Conservation (phyloP, 2,797 vertebrate species). For the Mormyrops attenuatus region DNA sequence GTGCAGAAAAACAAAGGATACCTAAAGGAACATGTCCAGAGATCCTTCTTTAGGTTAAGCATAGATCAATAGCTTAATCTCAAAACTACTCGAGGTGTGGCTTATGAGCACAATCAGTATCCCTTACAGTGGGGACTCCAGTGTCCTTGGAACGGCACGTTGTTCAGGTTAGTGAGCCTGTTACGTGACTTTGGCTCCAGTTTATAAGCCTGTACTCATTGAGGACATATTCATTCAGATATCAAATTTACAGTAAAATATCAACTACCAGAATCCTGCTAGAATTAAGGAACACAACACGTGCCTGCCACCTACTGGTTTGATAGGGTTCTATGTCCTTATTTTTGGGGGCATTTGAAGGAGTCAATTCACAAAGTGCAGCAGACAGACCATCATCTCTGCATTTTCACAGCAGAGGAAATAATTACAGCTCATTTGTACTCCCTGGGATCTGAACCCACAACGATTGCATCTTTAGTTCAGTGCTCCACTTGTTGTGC, state of each 20-base stretch:
- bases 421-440: not conserved
- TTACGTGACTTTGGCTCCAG: not conserved
- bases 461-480: not conserved
- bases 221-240: not conserved
- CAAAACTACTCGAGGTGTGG: not conserved
- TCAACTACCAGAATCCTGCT: not conserved
- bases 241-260: not conserved
- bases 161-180: not conserved
- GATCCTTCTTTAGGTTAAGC: not conserved
- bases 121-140: not conserved
- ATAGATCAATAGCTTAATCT: not conserved
- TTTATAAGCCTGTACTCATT: not conserved
- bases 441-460: not conserved
- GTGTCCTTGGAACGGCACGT: not conserved
- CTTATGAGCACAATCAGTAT: not conserved
- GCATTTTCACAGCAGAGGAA: not conserved
- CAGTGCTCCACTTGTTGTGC: not conserved
- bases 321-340: not conserved
- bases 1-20: not conserved
- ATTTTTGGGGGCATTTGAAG: not conserved
- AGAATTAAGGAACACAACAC: not conserved
- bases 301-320: constrained; percentile 7
- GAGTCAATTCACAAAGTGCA: not conserved
- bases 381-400: not conserved
- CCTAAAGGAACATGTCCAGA: not conserved